Base-by-base conservation (phyloP, 1,140 invertebrate genomes). In the Trypoxylus dichotomus region DNA sequence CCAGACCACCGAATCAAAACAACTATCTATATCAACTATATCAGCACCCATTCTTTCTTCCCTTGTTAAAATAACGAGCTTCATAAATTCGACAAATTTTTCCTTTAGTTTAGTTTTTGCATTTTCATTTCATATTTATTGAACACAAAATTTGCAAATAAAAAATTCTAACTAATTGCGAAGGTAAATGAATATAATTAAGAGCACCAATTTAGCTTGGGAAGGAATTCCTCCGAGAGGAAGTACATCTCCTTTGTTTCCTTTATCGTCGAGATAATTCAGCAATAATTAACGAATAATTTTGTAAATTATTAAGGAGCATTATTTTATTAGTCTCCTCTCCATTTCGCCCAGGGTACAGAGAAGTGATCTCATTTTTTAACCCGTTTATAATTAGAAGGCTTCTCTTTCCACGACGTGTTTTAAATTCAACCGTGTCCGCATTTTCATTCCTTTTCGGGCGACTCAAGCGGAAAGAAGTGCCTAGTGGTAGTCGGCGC, bases 141-240 rank as follows among this genome's bases (percentile, higher is more conserved):
- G 15, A 54, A 54, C 13, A 19, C 47, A 54, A 0, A 54, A 19
- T 19, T 3, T 5, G 13, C 13, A 54, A 54, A 19, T 54, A 54
- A 54, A 54, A 54, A 54, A 54, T 54, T 54, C 32, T 3, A 54
- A 54, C 47, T 54, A 54, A 54, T 54, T 54, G 19, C 19, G n/a
- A 54, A 54, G 47, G 47, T 54, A 54, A 54, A 54, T 54, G 47
- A n/a, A 54, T 54, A 54, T 54, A 54, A 54, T 54, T 54, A 54
- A 54, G 7, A 54, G 47, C 1, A 54, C 15, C 47, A 54, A 54
- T 54, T 54, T 54, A 6, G 13, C 15, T 54, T 54, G 2, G 15
- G 47, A 54, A n/a, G 19, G 47, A 19, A 54, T 54, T 54, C 47
- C 47, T 54, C 2, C 47, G 0, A 15, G 47, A 19, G 19, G 10